A percentile compares a stretch with the other conserved stretches of the same genome.
Evolutionary conservation across 1,140 invertebrate species (phyloP).

Genomic region (Tetramorium parvispinum): DNA sequence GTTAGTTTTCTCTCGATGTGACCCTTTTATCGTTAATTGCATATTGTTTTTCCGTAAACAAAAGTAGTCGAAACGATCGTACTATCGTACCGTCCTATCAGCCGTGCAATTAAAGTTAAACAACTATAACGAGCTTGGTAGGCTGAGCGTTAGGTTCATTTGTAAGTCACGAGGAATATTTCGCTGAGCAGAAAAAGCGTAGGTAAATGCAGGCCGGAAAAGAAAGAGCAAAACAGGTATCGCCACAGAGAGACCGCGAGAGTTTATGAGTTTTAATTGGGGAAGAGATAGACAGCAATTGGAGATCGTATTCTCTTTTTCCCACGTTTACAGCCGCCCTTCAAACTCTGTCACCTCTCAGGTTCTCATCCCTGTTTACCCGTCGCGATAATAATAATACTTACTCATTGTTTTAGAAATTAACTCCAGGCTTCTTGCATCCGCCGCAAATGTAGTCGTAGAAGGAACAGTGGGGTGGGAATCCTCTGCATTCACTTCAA

Average conservation of each 20-base stretch:
- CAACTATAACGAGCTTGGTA: conserved; percentile 72
- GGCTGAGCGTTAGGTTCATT: conserved; percentile 53
- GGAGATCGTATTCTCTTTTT: conserved; percentile 54
- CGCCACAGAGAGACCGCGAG: conserved; percentile 54
- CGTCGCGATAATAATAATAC: conserved; percentile 75
- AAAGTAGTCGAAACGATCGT: conserved; percentile 21
- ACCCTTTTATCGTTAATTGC: conserved; percentile 50
- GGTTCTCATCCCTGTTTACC: conserved; percentile 38
- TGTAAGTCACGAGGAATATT: conserved; percentile 52
- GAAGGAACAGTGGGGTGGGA: conserved; percentile 9
- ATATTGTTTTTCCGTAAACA: conserved; percentile 54
- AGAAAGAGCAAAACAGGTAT: conserved; percentile 48
- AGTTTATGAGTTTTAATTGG: conserved; percentile 80
- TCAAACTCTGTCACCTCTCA: conserved; percentile 32
- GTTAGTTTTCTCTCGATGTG: conserved; percentile 27
- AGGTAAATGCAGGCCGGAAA: neutral
- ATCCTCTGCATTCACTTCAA: conserved; percentile 77
- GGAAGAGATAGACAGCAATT: conserved; percentile 63
- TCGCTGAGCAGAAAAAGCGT: conserved; percentile 33
- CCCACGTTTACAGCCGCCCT: conserved; percentile 24
- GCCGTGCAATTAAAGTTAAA: conserved; percentile 71
- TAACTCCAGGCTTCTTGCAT: conserved; percentile 61
- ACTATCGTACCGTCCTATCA: conserved; percentile 30
- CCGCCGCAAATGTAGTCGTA: conserved; percentile 43
- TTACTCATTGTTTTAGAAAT: conserved; percentile 80